These are phyloP conservation scores for Xestia sexstrigata DNA, from an alignment of 2,888 invertebrate genomes.

Conservation along the genomic window DNA sequence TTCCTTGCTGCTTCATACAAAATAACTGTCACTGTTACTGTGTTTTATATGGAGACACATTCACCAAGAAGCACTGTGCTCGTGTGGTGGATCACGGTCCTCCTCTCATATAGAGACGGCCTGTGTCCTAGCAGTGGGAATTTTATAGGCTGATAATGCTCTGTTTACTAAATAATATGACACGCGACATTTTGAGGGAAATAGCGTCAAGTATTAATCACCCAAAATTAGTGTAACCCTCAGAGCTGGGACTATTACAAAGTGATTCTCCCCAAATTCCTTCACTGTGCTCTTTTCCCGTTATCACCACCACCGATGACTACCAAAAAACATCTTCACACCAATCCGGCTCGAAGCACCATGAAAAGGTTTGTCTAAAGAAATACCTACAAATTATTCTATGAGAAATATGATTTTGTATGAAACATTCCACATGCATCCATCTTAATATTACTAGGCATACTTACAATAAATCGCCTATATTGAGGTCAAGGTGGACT, in stretches of 20 bases:
- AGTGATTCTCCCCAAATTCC: no score
- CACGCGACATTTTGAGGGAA: no score
- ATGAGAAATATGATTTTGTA: not conserved
- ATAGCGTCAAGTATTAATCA: no score
- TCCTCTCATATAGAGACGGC: not conserved
- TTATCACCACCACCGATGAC: no score
- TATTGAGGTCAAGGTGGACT: constrained; percentile 58
- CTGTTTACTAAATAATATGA: not conserved
- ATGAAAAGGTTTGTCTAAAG: not conserved
- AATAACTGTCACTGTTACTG: no score
- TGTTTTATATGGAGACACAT: not conserved
- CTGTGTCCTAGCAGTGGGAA: not conserved
- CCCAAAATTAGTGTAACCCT: no score
- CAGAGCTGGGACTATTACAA: no score
- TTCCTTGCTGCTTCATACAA: constrained; percentile 2
- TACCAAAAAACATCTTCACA: not conserved
- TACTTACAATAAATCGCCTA: constrained; percentile 44
- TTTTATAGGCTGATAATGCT: not conserved
- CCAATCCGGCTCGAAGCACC: not conserved
- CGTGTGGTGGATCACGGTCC: not conserved
- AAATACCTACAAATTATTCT: not conserved
- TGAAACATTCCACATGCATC: not conserved
- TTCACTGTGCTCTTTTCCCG: no score
- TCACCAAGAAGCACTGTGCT: not conserved
- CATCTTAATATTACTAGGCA: constrained; percentile 48